Evolutionary conservation across 1,140 invertebrate genomes (phyloP), one percentile per base, ranked within the genome.

Genomic region (Colletes gigas): DNA sequence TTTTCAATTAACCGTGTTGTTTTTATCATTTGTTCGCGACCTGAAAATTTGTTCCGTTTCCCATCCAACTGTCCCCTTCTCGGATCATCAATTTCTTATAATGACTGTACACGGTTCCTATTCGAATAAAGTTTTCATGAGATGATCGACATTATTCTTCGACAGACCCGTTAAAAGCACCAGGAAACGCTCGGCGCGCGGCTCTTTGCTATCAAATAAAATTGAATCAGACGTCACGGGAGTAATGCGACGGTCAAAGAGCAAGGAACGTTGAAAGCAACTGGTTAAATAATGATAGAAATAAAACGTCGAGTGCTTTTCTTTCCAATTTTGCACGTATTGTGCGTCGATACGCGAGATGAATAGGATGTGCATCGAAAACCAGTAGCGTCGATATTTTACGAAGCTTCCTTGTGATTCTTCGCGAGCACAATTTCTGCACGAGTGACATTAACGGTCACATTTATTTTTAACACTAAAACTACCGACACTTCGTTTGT

Each of bases 61-160:
- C n/a, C 9, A 30, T 39, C 12, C 3, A 15, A 3, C 47, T 59
- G 57, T 21, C n/a, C 57, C 17, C 17, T n/a, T 17, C 17, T 12
- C 5, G 14, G 0, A 41, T 77, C 66, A 14, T 59, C 65, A 19
- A 77, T 69, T 30, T 59, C 55, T 39, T 47, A 41, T 39, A 68
- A 77, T 44, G 66, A 77, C 59, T 41, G 30, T 70, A 77, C 21
- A 69, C 21, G 65, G 44, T 47, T 54, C 5, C n/a, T 21, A 17
- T 41, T 60, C 21, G 54, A 52, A 60, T 77, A 47, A 69, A 60
- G 68, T 77, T 77, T 70, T 57, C 73, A 76, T 44, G 73, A 66
- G 41, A 76, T 19, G 50, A 57, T 47, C 66, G 39, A 21, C n/a
- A 21, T 67, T 76, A 57, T 67, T 67, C 39, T 50, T 41, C 15